Base-by-base conservation (phyloP, 2,113 vertebrate genomes). In the Phocoena sinus region DNA sequence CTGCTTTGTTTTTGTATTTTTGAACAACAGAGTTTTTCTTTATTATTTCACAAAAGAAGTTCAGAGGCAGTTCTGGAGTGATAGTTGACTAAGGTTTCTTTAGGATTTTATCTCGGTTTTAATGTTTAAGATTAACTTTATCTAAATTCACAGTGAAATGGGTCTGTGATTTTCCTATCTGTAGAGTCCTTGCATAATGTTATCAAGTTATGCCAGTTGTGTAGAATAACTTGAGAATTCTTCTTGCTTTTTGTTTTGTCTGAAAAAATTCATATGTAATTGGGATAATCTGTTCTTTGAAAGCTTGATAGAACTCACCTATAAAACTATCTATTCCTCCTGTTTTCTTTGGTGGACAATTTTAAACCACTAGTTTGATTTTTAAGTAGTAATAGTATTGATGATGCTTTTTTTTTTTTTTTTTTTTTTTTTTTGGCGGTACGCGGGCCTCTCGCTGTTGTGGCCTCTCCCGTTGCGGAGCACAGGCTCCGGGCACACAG, bases 201-300 rank as follows among this genome's bases (percentile, higher is more conserved):
- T 58, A 83, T 91, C 41, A 68, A 74, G n/a, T 91, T 90, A 70
- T 23, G 17, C 41, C 36, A 44, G 31, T 79, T 97, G 50, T 77
- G 13, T 92, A 83, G 67, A 60, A n/a, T 82, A 86, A 70, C 53
- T 70, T 70, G 1, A 23, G 20, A 58, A 71, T 86, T 96, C 31
- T 86, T 96, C 17, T 84, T 85, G 41, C 21, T 93, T 85, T 79
- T 83, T 68, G 31, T 77, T 94, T 94, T 85, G 17, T 96, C 44
- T 53, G 26, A 14, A 85, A 4, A 76, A 63, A 25, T 68, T 70
- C 8, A 9, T 60, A 68, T 62, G 20, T 89, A 93, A 81, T 86
- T 86, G 44, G 28, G 14, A 85, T 89, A 50, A 81, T 92, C 44
- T 88, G 9, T 93, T 89, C 23, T n/a, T 94, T 68, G 28, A 81